Base-by-base conservation (phyloP, 1,140 invertebrate species). In the Pachyrhynchus sulphureomaculatus region DNA sequence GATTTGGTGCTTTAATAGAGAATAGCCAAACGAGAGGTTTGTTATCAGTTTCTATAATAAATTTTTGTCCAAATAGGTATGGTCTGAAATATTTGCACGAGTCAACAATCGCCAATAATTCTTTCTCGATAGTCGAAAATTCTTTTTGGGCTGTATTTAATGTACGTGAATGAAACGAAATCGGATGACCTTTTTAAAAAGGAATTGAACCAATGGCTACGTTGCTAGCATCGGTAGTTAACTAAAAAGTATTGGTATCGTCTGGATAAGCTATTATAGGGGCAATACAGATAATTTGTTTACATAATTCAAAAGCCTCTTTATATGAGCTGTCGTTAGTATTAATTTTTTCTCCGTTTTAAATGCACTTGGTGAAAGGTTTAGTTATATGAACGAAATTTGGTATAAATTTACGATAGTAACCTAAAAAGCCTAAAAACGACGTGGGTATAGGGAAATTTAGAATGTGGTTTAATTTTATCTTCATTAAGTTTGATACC, bases 401-500 rank as follows among this genome's bases (percentile, higher is more conserved):
- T 8, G 4, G 4, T 8, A 45, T 45, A 6, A 20, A 45, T 45
- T 45, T 24, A 9, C 42, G n/a, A n/a, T n/a, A n/a, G n/a, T n/a
- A n/a, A n/a, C n/a, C n/a, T n/a, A n/a, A n/a, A n/a, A n/a, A n/a
- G 10, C 42, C 42, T 39, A 39, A 13, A 13, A 39, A 39, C 4
- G 10, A 4, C 15, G 6, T 10, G 15, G 24, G 48, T 8, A 51
- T 4, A 5, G 33, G 24, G 29, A 51, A 51, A 33, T 51, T 51
- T 6, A 32, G 4, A 15, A 51, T 51, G 15, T 15, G n/a, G 36
- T 32, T 51, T 12, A 36, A 51, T 51, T 51, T 65, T 62, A 66
- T 70, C 15, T 64, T 53, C 10, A 63, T 62, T 57, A 21, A 65
- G 62, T 62, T 59, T 54, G 26, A 67, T 39, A 13, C 64, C 68